Evolutionary conservation across 2,888 invertebrate species (phyloP).

Genomic region (Nasonovia ribisnigri): DNA sequence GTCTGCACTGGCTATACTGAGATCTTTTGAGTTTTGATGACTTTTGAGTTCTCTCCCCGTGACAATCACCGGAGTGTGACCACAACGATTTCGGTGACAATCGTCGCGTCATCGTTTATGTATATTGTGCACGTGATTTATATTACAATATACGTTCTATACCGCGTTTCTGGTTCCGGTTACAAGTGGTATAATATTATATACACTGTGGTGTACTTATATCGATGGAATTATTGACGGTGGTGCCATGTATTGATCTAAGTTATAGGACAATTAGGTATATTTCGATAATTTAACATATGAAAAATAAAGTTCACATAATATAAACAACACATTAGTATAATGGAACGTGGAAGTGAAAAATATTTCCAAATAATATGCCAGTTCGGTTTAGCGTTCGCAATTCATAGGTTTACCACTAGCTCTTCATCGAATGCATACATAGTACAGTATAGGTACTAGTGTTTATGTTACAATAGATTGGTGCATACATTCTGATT

Average conservation of each 20-base stretch:
- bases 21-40: slow-evolving; percentile 17
- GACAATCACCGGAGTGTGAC: slow-evolving; percentile 9
- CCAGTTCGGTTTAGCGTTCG: not conserved
- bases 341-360: not conserved
- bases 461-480: not conserved
- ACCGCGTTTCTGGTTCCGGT: not conserved
- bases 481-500: not conserved
- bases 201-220: not conserved
- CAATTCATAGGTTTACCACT: not conserved
- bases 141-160: not conserved
- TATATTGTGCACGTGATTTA: not conserved
- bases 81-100: not conserved
- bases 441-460: not conserved
- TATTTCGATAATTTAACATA: not conserved
- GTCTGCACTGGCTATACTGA: not conserved
- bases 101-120: not conserved
- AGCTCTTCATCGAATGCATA: not conserved
- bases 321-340: not conserved
- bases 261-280: not conserved
- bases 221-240: not conserved
- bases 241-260: not conserved
- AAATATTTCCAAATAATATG: not conserved
- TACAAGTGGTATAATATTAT: not conserved
- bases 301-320: not conserved
- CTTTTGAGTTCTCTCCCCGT: slow-evolving; percentile 30